Percentiles rank a stretch among this genome's conserved stretches.
These are phyloP conservation scores for Malaclemys terrapin DNA, from an alignment of 2,113 vertebrate genomes.

Conservation along the genomic window DNA sequence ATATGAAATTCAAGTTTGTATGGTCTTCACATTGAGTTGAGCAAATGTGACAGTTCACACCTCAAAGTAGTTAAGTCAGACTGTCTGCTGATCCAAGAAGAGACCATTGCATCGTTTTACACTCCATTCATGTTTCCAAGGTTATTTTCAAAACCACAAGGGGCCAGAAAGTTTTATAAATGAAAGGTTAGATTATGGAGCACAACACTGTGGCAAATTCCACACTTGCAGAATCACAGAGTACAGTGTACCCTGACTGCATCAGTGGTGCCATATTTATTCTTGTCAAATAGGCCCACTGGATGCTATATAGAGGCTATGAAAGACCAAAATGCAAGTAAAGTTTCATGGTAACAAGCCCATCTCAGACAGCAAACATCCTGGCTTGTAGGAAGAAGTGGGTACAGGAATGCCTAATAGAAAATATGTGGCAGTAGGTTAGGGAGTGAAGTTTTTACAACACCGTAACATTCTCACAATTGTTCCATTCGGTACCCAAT, in stretches of 20 bases:
- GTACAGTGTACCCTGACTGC: too few species aligned
- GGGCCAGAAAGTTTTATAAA: too few species aligned
- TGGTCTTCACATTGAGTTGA: too few species aligned
- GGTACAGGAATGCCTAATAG: too few species aligned
- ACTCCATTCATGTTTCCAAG: neutral
- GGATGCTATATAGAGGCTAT: neutral
- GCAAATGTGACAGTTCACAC: too few species aligned
- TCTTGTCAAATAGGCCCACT: neutral
- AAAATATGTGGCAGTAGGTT: too few species aligned
- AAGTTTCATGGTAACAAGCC: neutral
- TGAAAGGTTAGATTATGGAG: too few species aligned
- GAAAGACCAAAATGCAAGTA: neutral
- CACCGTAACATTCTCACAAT: too few species aligned
- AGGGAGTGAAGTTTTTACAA: too few species aligned
- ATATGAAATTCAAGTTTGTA: too few species aligned
- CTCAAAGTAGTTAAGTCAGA: too few species aligned
- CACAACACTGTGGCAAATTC: neutral
- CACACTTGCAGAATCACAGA: neutral
- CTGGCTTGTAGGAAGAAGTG: neutral
- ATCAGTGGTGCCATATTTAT: neutral
- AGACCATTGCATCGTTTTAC: rapidly evolving
- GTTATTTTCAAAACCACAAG: neutral
- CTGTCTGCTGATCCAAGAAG: neutral
- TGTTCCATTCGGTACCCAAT: neutral
- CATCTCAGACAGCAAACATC: neutral